These are phyloP conservation scores for Nannospalax galili DNA, from an alignment of 2,113 vertebrate species.

Conservation along the genomic window DNA sequence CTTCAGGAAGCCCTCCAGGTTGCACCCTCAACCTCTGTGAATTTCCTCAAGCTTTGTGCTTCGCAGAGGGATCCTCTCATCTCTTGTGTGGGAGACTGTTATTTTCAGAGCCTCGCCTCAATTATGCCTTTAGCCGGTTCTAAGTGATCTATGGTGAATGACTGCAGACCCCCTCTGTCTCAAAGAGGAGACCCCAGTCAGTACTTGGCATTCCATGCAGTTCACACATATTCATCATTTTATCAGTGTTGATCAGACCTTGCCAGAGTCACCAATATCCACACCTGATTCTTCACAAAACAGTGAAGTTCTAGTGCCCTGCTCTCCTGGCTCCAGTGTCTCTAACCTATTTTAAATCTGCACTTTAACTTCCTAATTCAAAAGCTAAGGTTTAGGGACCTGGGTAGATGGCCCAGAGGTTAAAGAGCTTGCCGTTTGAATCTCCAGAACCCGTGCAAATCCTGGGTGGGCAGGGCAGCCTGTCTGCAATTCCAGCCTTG, in stretches of 20 bases:
- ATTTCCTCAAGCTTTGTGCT: not conserved
- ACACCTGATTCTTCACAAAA: not conserved
- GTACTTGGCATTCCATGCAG: not conserved
- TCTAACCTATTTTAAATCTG: not conserved
- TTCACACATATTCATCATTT: not conserved
- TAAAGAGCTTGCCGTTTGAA: not conserved
- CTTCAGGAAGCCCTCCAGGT: not conserved
- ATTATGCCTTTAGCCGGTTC: not conserved
- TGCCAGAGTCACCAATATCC: not conserved
- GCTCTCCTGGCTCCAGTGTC: not conserved
- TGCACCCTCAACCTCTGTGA: not conserved
- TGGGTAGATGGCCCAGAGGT: no score
- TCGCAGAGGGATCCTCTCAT: not conserved
- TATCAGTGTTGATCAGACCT: not conserved
- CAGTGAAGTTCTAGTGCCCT: not conserved
- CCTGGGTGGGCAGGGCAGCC: not conserved
- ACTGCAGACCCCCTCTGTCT: not conserved
- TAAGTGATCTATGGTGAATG: accelerated
- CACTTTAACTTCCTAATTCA: not conserved
- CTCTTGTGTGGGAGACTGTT: not conserved
- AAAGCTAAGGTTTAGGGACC: not conserved
- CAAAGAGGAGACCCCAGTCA: not conserved
- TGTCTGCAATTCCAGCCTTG: not conserved
- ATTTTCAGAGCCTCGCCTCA: not conserved
- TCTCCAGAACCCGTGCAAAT: no score